phyloP scores from a whole-genome alignment of 2,888 invertebrate species.

The Drosophila mulleri region DNA sequence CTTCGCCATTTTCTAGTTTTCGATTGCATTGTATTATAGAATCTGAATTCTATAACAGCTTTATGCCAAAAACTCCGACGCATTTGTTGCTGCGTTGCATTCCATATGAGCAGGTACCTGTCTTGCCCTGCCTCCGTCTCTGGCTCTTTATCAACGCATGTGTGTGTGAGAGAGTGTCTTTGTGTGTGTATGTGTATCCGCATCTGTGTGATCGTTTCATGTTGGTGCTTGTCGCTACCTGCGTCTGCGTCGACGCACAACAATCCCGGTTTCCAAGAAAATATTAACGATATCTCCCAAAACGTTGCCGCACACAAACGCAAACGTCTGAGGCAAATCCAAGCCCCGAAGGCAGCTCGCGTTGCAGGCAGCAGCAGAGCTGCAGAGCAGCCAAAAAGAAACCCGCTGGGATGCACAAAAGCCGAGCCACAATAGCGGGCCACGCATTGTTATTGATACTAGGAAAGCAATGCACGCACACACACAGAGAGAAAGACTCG shows the following conservation, averaged over 20 bases:
- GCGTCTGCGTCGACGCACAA: constrained; percentile 55
- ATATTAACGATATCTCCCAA: constrained; percentile 81
- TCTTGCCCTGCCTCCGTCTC: constrained; percentile 54
- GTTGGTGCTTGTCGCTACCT: constrained; percentile 63
- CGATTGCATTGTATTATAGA: constrained; percentile 34
- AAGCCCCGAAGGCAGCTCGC: constrained; percentile 22
- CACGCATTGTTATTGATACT: constrained; percentile 80
- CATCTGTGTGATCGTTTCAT: constrained; percentile 43
- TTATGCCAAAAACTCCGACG: constrained; percentile 75
- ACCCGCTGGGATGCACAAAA: constrained; percentile 75
- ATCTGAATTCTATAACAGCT: constrained; percentile 43
- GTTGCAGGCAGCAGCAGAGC: neutral
- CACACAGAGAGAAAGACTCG: constrained; percentile 17
- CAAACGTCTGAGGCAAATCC: constrained; percentile 20
- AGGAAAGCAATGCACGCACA: constrained; percentile 66
- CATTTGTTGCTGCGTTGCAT: constrained; percentile 64
- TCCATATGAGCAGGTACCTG: constrained; percentile 75
- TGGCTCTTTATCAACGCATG: constrained; percentile 48
- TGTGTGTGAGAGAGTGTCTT: constrained; percentile 38
- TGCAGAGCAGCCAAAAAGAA: constrained; percentile 17
- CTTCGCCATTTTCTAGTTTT: constrained; percentile 5
- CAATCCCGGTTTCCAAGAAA: constrained; percentile 82
- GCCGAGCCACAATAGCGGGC: constrained; percentile 73
- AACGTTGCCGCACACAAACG: constrained; percentile 66
- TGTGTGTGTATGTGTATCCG: constrained; percentile 14